Evolutionary conservation across 1,140 invertebrate genomes (phyloP), one percentile per base, ranked within the genome.

Genomic region (Brachystomella parvula): DNA sequence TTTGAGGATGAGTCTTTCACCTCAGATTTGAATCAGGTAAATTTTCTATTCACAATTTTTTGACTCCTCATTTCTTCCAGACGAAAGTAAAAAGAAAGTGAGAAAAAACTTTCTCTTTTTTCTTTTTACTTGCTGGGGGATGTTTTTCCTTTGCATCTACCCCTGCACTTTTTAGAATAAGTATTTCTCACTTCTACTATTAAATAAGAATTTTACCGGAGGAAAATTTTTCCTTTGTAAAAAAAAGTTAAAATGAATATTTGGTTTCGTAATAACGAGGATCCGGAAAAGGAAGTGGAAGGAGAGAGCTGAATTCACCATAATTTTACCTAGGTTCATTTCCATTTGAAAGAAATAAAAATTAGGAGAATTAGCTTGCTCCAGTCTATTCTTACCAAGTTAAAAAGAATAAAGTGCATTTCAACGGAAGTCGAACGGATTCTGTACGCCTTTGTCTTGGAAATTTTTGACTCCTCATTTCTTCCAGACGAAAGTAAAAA

Each of bases 1-100:
- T 62, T 73, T 17, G 71, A 73, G 32, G 71, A 73, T 60, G 71
- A 73, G n/a, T 66, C 67, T 47, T 67, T 66, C 31, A 67, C 71
- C 17, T 64, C 61, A 3, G 71, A 72, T 44, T 63, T 72, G n/a
- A 66, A 69, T 47, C 67, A 70, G 60, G 71, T 72, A 59, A 67
- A 63, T 35, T n/a, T 29, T 47, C 59, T 44, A n/a, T 57, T 15
- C 26, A 26, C 15, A 35, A 17, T 44, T 44, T 35, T 44, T 15
- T 9, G 21, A 47, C 44, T n/a, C n/a, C n/a, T n/a, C n/a, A n/a
- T 17, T 53, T 56, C 12, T 28, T 6, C 53, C 19, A 15, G 6
- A 28, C 6, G 19, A 28, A 21, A 28, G 53, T 12, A 56, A 56
- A 56, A n/a, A 44, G 39, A 44, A 44, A 44, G n/a, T 44, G 39